Percentiles rank a stretch among this genome's conserved stretches.
These are phyloP conservation scores for Homarus americanus DNA, from an alignment of 1,140 invertebrate genomes.

Conservation along the genomic window DNA sequence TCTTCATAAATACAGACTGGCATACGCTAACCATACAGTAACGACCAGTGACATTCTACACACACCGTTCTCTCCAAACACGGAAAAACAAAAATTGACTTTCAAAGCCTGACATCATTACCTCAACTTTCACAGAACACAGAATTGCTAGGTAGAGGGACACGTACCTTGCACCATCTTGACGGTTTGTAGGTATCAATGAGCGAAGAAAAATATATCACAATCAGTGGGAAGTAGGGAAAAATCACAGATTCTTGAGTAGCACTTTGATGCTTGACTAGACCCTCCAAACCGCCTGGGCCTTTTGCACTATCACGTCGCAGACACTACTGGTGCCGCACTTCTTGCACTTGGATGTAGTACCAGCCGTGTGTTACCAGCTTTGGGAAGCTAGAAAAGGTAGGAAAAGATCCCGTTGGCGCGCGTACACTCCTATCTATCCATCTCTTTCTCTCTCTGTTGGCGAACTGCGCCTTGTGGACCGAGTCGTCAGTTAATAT, in stretches of 20 bases:
- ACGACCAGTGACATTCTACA: not conserved
- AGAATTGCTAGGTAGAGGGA: not conserved
- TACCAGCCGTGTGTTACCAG: conserved; percentile 67
- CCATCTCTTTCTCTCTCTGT: conserved; percentile 72
- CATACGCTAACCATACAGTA: not conserved
- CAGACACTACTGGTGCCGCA: conserved; percentile 45
- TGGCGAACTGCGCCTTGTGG: conserved; percentile 68
- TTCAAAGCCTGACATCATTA: conserved; percentile 18
- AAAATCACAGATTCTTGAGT: conserved; percentile 71
- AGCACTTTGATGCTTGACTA: conserved; percentile 70
- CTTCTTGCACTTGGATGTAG: conserved; percentile 47
- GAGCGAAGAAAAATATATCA: conserved; percentile 68
- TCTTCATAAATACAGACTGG: not conserved
- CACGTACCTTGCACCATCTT: conserved; percentile 73
- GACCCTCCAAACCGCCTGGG: conserved; percentile 60
- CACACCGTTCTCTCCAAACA: no score
- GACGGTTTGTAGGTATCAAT: conserved; percentile 72
- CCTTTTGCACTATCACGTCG: conserved; percentile 52
- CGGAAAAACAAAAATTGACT: not conserved
- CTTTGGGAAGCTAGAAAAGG: conserved; percentile 69
- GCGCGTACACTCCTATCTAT: conserved; percentile 70
- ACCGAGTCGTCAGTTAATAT: conserved; percentile 52
- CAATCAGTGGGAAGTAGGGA: conserved; percentile 57
- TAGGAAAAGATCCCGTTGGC: conserved; percentile 65
- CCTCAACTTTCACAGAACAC: conserved; percentile 21